These are phyloP conservation scores for Calonectris borealis DNA, from an alignment of 2,113 vertebrate genomes.

Conservation along the genomic window DNA sequence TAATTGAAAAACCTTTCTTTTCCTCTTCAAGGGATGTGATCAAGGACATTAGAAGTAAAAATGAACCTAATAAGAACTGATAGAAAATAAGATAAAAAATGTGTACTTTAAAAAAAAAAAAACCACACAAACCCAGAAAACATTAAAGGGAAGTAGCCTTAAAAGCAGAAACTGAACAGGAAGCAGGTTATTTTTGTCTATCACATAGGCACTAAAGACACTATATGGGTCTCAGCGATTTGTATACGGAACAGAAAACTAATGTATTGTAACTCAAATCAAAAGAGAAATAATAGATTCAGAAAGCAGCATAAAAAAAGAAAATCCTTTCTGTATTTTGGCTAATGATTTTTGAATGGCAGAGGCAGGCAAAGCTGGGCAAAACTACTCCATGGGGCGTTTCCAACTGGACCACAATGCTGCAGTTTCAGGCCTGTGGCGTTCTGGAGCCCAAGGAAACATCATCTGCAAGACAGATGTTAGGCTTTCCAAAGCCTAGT, in stretches of 20 bases:
- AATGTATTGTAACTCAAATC: not conserved
- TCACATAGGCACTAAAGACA: not conserved
- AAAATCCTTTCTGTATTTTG: not conserved
- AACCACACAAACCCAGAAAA: not conserved
- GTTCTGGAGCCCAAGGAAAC: not conserved
- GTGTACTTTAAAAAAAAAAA: not conserved
- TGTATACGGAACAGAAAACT: not conserved
- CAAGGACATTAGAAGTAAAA: not conserved
- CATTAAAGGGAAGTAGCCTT: not conserved
- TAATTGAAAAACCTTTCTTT: not conserved
- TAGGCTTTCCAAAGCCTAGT: not conserved
- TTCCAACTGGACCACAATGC: not conserved
- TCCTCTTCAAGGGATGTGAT: not conserved
- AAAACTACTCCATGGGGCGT: not conserved
- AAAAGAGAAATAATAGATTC: not conserved
- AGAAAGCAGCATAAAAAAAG: not conserved
- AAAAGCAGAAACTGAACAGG: not conserved
- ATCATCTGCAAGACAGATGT: not conserved
- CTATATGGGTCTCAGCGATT: not conserved
- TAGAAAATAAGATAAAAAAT: not conserved
- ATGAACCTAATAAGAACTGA: not conserved
- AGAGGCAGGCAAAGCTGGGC: not conserved
- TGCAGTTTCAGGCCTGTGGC: fast-evolving
- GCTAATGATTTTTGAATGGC: not conserved
- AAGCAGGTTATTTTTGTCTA: not conserved